Evolutionary conservation across 2,797 vertebrate genomes (phyloP).

Genomic region (Gila robusta): DNA sequence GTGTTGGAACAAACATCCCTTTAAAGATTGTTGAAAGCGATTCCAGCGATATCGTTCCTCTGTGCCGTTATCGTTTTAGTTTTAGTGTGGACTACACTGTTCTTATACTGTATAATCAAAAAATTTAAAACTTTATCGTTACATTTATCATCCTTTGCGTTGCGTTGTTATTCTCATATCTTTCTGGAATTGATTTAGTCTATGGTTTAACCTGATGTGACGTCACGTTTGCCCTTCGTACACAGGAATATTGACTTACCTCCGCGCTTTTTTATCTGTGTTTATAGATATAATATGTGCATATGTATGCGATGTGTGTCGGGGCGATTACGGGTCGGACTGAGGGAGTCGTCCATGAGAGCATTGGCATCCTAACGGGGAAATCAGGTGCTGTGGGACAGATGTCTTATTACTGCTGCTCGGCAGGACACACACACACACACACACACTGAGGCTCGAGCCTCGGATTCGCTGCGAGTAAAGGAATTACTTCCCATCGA

Average conservation of each 20-base stretch:
- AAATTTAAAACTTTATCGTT: too few species aligned
- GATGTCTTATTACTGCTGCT: constrained; percentile 42
- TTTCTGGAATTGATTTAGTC: too few species aligned
- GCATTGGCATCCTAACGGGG: constrained; percentile 43
- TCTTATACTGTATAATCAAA: too few species aligned
- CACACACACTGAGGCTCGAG: constrained; percentile 9
- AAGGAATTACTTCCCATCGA: constrained; percentile 6
- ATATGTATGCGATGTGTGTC: constrained; percentile 11
- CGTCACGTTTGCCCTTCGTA: too few species aligned
- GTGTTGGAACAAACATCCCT: too few species aligned
- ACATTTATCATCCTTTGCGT: too few species aligned
- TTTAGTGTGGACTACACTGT: too few species aligned
- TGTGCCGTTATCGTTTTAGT: too few species aligned
- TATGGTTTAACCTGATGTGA: too few species aligned
- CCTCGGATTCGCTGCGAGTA: neutral
- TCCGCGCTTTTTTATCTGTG: neutral
- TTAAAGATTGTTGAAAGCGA: too few species aligned
- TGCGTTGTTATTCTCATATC: too few species aligned
- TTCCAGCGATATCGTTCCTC: too few species aligned
- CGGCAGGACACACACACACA: constrained; percentile 24
- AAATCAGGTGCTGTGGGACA: constrained; percentile 51
- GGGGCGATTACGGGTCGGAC: constrained; percentile 23
- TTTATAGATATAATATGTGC: constrained; percentile 1
- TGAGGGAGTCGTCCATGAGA: constrained; percentile 37
- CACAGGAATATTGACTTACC: neutral